Evolutionary conservation across 2,797 vertebrate genomes (phyloP).

Genomic region (Alcedo quadribrachys): DNA sequence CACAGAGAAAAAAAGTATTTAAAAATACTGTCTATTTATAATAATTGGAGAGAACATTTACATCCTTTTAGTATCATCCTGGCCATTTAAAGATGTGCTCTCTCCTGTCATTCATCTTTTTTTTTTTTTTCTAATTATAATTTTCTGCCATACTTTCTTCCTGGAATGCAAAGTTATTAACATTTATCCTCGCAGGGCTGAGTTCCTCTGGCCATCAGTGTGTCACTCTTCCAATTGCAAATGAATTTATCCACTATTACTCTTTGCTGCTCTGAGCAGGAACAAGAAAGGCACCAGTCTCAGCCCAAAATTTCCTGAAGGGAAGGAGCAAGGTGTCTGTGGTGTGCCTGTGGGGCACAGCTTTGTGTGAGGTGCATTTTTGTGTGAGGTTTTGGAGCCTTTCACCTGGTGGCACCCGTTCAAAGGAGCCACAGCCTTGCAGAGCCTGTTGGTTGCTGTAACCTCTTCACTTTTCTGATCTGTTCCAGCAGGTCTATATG

Average conservation of each 20-base stretch:
- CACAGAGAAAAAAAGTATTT: background rate
- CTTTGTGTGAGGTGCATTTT: background rate
- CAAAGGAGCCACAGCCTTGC: background rate
- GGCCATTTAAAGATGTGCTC: background rate
- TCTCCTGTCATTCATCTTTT: background rate
- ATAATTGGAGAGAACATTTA: background rate
- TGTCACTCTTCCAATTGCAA: background rate
- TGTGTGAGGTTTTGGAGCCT: background rate
- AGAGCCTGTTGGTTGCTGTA: background rate
- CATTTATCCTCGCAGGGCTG: background rate
- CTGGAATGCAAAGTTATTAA: background rate
- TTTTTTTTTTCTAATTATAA: background rate
- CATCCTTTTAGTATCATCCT: background rate
- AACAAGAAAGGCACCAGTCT: background rate
- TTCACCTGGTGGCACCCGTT: rapidly evolving
- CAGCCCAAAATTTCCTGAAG: background rate
- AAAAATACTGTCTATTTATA: background rate
- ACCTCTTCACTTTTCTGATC: background rate
- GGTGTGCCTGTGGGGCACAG: background rate
- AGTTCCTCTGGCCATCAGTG: background rate
- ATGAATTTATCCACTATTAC: background rate
- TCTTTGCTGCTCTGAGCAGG: background rate
- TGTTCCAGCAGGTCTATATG: background rate
- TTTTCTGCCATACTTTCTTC: background rate
- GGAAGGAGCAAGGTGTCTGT: background rate